phyloP scores from a whole-genome alignment of 2,888 invertebrate species.

The Podabrus alpinus region DNA sequence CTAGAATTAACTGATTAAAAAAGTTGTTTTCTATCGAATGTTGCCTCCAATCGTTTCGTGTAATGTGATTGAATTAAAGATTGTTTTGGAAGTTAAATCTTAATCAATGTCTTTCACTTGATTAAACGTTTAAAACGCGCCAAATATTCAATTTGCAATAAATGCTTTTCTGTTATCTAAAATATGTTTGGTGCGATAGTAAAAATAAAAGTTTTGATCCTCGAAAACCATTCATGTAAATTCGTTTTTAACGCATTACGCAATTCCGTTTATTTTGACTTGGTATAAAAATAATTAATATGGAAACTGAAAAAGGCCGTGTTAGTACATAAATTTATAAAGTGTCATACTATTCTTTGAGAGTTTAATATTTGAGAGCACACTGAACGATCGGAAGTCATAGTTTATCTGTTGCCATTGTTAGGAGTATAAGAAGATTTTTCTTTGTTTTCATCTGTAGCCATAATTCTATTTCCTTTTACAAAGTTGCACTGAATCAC shows the following conservation, averaged over 20 bases:
- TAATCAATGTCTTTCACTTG: constrained; percentile 56
- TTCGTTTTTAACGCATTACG: neutral
- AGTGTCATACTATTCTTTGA: neutral
- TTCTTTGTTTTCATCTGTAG: constrained; percentile 40
- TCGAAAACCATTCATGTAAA: neutral
- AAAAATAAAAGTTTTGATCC: neutral
- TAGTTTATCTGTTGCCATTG: constrained; percentile 38
- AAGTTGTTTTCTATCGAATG: constrained; percentile 52
- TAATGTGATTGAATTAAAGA: constrained; percentile 57
- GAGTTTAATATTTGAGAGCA: neutral
- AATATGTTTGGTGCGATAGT: neutral
- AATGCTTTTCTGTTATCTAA: constrained; percentile 25
- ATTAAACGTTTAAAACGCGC: constrained; percentile 43
- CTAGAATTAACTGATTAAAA: constrained; percentile 55
- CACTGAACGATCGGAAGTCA: constrained; percentile 38
- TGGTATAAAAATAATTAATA: neutral
- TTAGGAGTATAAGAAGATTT: constrained; percentile 42
- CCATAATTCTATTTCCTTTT: constrained; percentile 43
- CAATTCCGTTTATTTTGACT: neutral
- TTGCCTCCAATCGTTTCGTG: constrained; percentile 47
- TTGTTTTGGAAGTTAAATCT: constrained; percentile 53
- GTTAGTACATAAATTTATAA: neutral
- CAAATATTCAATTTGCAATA: constrained; percentile 47
- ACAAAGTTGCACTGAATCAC: constrained; percentile 35
- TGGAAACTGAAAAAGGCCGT: neutral